A percentile compares a stretch with the other conserved stretches of the same genome.
Conservation (phyloP, 2,888 invertebrate genomes). For the Ophonus ardosiacus region DNA sequence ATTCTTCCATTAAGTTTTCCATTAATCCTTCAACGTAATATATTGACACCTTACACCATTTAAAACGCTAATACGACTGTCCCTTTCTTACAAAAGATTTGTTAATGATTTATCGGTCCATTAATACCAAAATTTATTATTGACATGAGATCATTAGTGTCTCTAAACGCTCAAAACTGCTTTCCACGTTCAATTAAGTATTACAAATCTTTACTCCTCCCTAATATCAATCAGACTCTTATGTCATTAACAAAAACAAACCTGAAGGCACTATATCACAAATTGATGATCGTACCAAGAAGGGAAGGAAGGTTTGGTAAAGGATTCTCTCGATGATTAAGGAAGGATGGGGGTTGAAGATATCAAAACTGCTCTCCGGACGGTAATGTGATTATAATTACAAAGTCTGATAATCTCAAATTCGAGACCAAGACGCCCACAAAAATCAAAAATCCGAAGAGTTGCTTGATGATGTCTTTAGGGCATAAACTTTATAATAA, state of each 20-base stretch:
- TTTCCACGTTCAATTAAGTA: constrained; percentile 72
- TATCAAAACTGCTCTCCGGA: constrained; percentile 67
- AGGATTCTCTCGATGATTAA: background rate
- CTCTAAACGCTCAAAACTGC: constrained; percentile 68
- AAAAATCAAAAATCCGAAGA: constrained; percentile 73
- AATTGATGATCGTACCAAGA: constrained; percentile 70
- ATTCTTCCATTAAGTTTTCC: no score
- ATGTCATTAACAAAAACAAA: constrained; percentile 74
- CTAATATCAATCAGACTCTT: constrained; percentile 73
- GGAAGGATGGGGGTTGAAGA: background rate
- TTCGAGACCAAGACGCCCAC: constrained; percentile 73
- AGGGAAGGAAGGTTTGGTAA: constrained; percentile 68
- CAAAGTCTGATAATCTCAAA: constrained; percentile 73
- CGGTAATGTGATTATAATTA: constrained; percentile 75
- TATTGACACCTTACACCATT: no score
- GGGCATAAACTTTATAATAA: constrained; percentile 72
- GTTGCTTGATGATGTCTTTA: constrained; percentile 72
- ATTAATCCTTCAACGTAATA: no score
- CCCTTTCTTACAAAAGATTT: no score
- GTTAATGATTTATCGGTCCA: constrained; percentile 31
- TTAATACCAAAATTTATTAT: constrained; percentile 39
- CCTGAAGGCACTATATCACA: constrained; percentile 71
- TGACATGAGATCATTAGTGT: constrained; percentile 55
- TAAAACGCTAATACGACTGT: no score
- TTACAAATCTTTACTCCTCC: constrained; percentile 72